Base-by-base conservation (phyloP, 2,113 vertebrate species). In the Oenanthe oenanthe region DNA sequence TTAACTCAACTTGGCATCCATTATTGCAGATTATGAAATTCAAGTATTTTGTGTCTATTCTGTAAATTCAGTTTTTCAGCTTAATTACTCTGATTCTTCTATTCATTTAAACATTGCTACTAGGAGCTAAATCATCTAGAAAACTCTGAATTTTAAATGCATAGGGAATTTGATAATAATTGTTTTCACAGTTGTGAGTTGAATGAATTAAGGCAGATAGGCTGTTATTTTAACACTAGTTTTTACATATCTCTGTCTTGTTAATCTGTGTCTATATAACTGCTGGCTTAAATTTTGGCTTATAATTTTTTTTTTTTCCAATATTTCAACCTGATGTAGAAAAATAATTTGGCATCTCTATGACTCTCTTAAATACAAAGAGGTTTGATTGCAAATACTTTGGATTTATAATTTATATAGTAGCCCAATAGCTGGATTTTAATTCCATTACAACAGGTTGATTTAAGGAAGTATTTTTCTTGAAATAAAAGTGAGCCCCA, bases 51-150 rank as follows among this genome's bases (percentile, higher is more conserved):
- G 8, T 53, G 13, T 66, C 45, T 89, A 10, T 82, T 94, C 45
- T 47, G 31, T 42, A 80, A 80, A 6, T 4, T 38, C 70, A 34
- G 29, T 21, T 62, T 84, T 62, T 34, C 20, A 51, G 31, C 68
- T 79, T 76, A 89, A 76, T 90, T 88, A 57, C 47, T 85, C 26
- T 90, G 34, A 92, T 90, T 94, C 63, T 85, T 89, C 66, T 76
- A 61, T 92, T 76, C 5, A 53, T 65, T 88, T 72, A 73, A 71
- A 25, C 51, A 13, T 48, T 88, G 34, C n/a, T 85, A 45, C 28
- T 58, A 79, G 26, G 93, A 12, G 7, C 13, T 84, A 73, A 34
- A 74, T 78, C n/a, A 78, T 83, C 42, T 63, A 92, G 51, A 86
- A 66, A 88, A 80, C 8, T 28, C 47, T 54, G 51, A 93, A 54